Base-by-base conservation (phyloP, 1,140 invertebrate species). In the Zaprionus vittiger region DNA sequence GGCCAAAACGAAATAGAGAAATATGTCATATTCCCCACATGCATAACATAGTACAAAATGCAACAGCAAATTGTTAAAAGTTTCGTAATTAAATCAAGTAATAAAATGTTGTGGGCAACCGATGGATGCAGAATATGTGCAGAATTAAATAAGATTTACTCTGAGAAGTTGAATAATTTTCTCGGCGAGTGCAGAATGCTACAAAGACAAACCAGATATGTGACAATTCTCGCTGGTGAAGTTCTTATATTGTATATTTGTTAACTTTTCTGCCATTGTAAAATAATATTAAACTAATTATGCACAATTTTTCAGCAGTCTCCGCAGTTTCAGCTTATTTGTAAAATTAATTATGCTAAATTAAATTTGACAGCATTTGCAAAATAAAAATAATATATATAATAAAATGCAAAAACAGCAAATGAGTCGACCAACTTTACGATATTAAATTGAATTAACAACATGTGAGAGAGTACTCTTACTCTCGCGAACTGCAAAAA, bases 391-490 rank as follows among this genome's bases (percentile, higher is more conserved):
- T 79, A 84, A 66, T 81, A 52, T 67, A 60, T 62, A 28, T 26
- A 72, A 44, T 31, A 31, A 72, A 56, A 59, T 38, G 15, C 22
- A 57, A 64, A 15, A 69, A 59, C 52, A 62, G 61, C 52, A 41
- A 59, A 17, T 37, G 55, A 65, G 24, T 67, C 28, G 64, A 49
- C 49, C 56, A 80, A 80, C 72, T 87, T 73, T 79, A 55, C 76
- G 69, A 84, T 81, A 87, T 80, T 83, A 85, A 89, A 89, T 89
- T 90, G 84, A 84, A 90, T 90, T 90, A 90, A 90, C 78, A 71
- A 70, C 55, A 38, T 73, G 64, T 28, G 26, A 64, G 17, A 55
- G 24, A 44, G 20, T 15, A 20, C n/a, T n/a, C n/a, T n/a, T n/a
- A n/a, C n/a, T n/a, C n/a, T n/a, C 1, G 24, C 2, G 31, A 37